phyloP scores from a whole-genome alignment of 2,888 invertebrate species.

The Mimachlamys varia region DNA sequence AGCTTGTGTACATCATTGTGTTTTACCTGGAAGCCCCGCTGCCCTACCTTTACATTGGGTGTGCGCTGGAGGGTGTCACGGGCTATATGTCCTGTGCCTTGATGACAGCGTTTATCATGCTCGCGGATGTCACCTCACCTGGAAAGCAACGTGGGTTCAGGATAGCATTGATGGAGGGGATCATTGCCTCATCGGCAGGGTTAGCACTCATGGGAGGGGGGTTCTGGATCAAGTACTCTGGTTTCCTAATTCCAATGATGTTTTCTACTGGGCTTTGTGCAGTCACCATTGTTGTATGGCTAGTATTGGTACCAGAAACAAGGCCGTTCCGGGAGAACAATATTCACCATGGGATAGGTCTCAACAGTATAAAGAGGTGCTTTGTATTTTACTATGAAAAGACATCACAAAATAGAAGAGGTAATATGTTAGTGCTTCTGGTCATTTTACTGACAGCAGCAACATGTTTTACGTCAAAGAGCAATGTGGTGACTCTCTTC shows the following conservation, averaged over 20 bases:
- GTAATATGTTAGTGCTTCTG: conserved; percentile 48
- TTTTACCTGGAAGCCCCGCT: conserved; percentile 45
- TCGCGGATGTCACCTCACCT: conserved; percentile 58
- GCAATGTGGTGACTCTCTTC: conserved; percentile 48
- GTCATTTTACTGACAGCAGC: conserved; percentile 52
- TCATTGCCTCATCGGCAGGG: conserved; percentile 47
- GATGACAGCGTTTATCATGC: conserved; percentile 56
- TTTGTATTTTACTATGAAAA: conserved; percentile 53
- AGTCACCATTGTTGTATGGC: conserved; percentile 44
- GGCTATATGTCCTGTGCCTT: conserved; percentile 58
- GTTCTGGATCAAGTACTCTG: conserved; percentile 52
- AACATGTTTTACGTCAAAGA: conserved; percentile 56
- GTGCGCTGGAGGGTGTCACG: conserved; percentile 52
- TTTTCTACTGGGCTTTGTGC: conserved; percentile 38
- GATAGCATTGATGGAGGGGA: conserved; percentile 57
- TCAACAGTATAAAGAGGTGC: conserved; percentile 48
- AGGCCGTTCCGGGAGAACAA: background rate
- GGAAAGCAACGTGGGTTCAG: conserved; percentile 54
- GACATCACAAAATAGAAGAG: conserved; percentile 44
- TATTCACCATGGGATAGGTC: background rate
- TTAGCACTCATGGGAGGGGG: conserved; percentile 45
- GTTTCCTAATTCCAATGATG: conserved; percentile 51
- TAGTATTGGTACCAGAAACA: conserved; percentile 54
- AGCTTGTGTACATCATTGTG: conserved; percentile 50
- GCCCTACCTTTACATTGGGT: conserved; percentile 47